Conservation (phyloP, 2,888 invertebrate genomes). For the Polydrusus cervinus region DNA sequence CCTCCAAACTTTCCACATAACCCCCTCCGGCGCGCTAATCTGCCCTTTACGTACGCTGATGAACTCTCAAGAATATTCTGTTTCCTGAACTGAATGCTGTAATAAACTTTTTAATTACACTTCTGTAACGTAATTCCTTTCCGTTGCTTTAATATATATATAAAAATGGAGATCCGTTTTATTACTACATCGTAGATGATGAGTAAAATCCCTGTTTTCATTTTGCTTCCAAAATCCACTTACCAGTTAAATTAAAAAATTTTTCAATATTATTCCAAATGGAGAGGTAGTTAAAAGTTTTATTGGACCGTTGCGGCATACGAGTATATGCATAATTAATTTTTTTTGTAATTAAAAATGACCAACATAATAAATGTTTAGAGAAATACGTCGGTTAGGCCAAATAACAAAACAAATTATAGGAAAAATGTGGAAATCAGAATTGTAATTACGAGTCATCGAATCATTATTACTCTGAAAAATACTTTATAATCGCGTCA, state of each 20-base stretch:
- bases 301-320: neutral
- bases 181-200: neutral
- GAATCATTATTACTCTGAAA: no score
- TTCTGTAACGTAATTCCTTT: neutral
- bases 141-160: neutral
- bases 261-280: neutral
- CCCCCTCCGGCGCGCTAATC: no score
- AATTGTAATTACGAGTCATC: no score
- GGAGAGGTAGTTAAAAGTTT: neutral
- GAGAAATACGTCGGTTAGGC: no score
- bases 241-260: neutral
- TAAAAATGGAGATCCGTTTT: neutral
- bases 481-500: no score
- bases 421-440: no score
- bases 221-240: slow-evolving; percentile 7
- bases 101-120: neutral
- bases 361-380: no score
- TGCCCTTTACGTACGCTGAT: no score
- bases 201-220: neutral
- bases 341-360: no score
- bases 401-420: no score
- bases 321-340: neutral
- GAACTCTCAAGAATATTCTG: no score
- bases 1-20: no score
- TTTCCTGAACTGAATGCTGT: neutral